phyloP scores from a whole-genome alignment of 1,140 invertebrate genomes.

The Drosophila albomicans region DNA sequence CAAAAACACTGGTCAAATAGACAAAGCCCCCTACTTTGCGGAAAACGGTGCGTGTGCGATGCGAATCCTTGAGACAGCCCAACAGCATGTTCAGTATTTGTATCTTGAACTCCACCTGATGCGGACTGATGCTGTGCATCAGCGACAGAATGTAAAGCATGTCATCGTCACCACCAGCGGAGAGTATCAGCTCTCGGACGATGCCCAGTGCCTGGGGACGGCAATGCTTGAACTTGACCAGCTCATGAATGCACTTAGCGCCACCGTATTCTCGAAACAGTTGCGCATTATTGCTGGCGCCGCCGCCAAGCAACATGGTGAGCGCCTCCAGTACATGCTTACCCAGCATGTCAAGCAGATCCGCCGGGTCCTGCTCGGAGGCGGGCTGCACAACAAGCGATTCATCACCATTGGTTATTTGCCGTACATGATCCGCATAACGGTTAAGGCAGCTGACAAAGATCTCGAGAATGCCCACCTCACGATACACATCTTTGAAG shows the following conservation, averaged over 20 bases:
- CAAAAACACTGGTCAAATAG: conserved; percentile 97
- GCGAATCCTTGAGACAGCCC: conserved; percentile 95
- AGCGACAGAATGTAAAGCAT: conserved; percentile 96
- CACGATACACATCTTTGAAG: conserved; percentile 99
- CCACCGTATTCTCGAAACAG: conserved; percentile 97
- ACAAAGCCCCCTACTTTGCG: conserved; percentile 99
- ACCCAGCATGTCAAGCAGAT: conserved; percentile 91
- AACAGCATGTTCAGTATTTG: conserved; percentile 96
- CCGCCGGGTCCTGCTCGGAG: conserved; percentile 62
- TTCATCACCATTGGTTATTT: conserved; percentile 77
- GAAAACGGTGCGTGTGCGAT: conserved; percentile 97
- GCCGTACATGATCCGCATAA: conserved; percentile 89
- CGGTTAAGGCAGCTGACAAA: conserved; percentile 96
- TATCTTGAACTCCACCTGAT: conserved; percentile 93
- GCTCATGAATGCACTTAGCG: conserved; percentile 94
- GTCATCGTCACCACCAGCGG: conserved; percentile 96
- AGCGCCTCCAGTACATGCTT: conserved; percentile 94
- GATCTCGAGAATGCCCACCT: conserved; percentile 98
- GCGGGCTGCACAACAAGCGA: conserved; percentile 54
- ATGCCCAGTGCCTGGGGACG: conserved; percentile 92
- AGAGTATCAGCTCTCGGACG: conserved; percentile 94
- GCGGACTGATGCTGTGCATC: conserved; percentile 94
- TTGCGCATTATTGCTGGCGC: conserved; percentile 94
- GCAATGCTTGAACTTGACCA: conserved; percentile 94
- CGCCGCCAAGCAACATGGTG: conserved; percentile 90